Evolutionary conservation across 2,797 vertebrate species (phyloP), one percentile per base, ranked within the genome.

Genomic region (Cottoperca gobio): DNA sequence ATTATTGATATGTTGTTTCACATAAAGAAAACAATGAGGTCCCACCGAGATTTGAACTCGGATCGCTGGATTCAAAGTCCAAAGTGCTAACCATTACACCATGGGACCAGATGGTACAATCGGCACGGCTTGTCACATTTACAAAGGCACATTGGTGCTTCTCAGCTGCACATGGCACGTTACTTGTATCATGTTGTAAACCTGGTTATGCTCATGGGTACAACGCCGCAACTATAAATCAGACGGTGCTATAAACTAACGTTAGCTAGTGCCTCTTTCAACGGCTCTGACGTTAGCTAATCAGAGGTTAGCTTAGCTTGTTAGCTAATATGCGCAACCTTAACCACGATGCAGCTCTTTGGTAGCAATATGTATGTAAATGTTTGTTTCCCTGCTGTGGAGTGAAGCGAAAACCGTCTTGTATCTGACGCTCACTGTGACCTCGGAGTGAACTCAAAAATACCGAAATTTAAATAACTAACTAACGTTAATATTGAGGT

Each of bases 11-110:
- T 17, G 6, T n/a, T 5, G 4, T 49, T 17, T 11, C 14, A n/a
- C 39, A 12, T 11, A 1, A 78, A 23, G 10, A 94, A 94, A 95
- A 92, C 55, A 52, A 91, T 5, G 93, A 96, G 95, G 95, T 95
- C 94, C 94, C 93, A 95, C 95, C 95, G 94, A 95, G 94, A 95
- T 94, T 93, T 95, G 94, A 95, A 95, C 94, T 95, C 94, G 93
- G 94, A 95, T 95, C 94, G 94, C 94, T 95, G 94, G 94, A 95
- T 95, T 95, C 94, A 95, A 94, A 95, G 94, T 95, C 94, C 94
- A 95, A 94, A 94, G 94, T 95, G 94, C 94, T 95, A 94, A 95
- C 94, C 94, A 95, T 95, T 95, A 95, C 94, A 95, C 94, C 94
- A 95, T 93, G 91, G 94, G 93, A 95, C 94, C 94, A 0, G 43